Percentiles rank a stretch among this genome's conserved stretches.
Conservation (phyloP, 2,888 invertebrate species). For the Gymnoscelis rufifasciata region DNA sequence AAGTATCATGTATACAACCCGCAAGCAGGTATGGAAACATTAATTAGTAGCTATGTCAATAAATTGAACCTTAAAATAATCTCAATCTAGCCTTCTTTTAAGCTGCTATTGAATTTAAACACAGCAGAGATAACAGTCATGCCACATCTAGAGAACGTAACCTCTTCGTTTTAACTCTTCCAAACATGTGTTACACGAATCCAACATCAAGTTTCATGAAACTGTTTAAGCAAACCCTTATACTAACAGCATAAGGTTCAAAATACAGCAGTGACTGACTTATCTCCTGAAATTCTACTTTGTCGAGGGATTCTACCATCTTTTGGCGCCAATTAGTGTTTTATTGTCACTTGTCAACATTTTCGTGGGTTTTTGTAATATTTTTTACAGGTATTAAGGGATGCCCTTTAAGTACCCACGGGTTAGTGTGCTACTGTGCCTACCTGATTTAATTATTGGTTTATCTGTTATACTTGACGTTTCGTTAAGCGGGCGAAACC, state of each 20-base stretch:
- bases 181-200: slow-evolving; percentile 36
- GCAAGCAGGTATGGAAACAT: too few relatives aligned
- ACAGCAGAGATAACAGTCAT: not conserved
- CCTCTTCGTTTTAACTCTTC: slow-evolving; percentile 14
- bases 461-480: too few relatives aligned
- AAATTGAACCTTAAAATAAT: too few relatives aligned
- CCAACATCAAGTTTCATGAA: slow-evolving; percentile 8
- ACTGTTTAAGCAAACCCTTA: slow-evolving; percentile 7
- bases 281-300: not conserved
- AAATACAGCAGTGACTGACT: slow-evolving; percentile 5
- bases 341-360: slow-evolving; percentile 19
- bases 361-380: slow-evolving; percentile 2
- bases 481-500: too few relatives aligned
- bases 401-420: not conserved
- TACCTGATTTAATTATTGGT: not conserved
- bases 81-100: too few relatives aligned
- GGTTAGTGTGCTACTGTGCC: not conserved
- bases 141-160: slow-evolving; percentile 4
- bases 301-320: slow-evolving; percentile 30
- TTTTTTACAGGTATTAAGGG: too few relatives aligned
- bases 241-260: slow-evolving; percentile 9
- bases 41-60: too few relatives aligned
- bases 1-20: too few relatives aligned
- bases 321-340: slow-evolving; percentile 48
- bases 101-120: too few relatives aligned